phyloP scores from a whole-genome alignment of 2,888 invertebrate species.

The Eristalis pertinax region DNA sequence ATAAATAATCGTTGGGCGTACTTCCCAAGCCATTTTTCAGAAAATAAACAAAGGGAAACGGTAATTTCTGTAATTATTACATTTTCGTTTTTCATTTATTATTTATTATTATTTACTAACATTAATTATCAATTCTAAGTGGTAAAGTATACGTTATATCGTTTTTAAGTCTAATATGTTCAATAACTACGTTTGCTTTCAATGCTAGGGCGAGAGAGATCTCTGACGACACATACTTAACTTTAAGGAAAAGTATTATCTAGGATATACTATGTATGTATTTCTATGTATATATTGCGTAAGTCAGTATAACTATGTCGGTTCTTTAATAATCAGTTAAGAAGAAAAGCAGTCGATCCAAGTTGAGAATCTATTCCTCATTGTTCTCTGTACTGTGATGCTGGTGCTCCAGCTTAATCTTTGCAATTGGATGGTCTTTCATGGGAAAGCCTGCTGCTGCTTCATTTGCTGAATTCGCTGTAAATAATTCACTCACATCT shows the following conservation, averaged over 20 bases:
- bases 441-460: constrained; percentile 74
- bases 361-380: constrained; percentile 76
- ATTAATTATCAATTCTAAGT: constrained; percentile 49
- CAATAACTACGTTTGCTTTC: constrained; percentile 56
- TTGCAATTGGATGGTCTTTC: constrained; percentile 75
- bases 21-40: constrained; percentile 57
- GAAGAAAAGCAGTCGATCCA: background rate
- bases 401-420: constrained; percentile 80
- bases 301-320: constrained; percentile 38
- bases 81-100: constrained; percentile 3
- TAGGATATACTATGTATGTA: constrained; percentile 19
- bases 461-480: constrained; percentile 73
- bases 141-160: constrained; percentile 64
- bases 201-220: constrained; percentile 58
- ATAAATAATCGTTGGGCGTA: constrained; percentile 64
- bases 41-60: constrained; percentile 58
- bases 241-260: constrained; percentile 61
- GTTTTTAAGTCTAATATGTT: constrained; percentile 60
- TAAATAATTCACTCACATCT: constrained; percentile 78
- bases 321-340: constrained; percentile 18
- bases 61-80: constrained; percentile 25
- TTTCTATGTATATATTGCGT: constrained; percentile 36
- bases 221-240: constrained; percentile 54
- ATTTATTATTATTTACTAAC: constrained; percentile 28
- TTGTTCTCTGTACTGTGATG: constrained; percentile 78